phyloP scores from a whole-genome alignment of 2,113 vertebrate species.

The Hystrix brachyura region DNA sequence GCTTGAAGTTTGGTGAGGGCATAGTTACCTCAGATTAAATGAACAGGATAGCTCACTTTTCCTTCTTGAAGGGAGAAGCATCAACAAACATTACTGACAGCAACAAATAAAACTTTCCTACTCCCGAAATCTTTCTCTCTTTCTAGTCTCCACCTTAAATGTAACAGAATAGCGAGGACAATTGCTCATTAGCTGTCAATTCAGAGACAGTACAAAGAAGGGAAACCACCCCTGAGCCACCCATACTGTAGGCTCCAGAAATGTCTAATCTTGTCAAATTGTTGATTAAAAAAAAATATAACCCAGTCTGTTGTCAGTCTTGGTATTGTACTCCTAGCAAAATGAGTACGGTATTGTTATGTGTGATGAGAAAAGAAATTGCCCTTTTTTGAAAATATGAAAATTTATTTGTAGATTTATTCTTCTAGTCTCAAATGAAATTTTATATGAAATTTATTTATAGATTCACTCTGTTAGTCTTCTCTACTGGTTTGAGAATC shows the following conservation, averaged over 20 bases:
- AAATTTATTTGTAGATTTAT: background rate
- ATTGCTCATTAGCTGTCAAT: background rate
- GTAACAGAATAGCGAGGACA: background rate
- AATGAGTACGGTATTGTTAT: background rate
- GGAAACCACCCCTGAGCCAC: background rate
- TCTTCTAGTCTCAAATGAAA: background rate
- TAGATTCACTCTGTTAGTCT: background rate
- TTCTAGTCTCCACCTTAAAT: background rate
- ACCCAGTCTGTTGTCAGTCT: background rate
- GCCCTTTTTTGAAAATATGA: conserved; percentile 37
- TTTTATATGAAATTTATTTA: conserved; percentile 39
- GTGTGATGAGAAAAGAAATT: background rate
- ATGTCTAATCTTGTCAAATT: background rate
- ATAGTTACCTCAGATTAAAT: conserved; percentile 18
- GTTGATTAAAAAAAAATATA: conserved; percentile 52
- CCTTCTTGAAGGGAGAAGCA: background rate
- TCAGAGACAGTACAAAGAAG: background rate
- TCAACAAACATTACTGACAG: conserved; percentile 26
- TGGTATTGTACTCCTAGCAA: background rate
- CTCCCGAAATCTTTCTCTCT: background rate
- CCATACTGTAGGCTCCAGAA: background rate
- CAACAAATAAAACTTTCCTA: background rate
- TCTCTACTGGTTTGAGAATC: background rate
- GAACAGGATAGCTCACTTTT: conserved; percentile 11
- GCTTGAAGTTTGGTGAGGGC: background rate